These are phyloP conservation scores for Peromyscus polionotus DNA, from an alignment of 2,113 vertebrate species.

Conservation along the genomic window DNA sequence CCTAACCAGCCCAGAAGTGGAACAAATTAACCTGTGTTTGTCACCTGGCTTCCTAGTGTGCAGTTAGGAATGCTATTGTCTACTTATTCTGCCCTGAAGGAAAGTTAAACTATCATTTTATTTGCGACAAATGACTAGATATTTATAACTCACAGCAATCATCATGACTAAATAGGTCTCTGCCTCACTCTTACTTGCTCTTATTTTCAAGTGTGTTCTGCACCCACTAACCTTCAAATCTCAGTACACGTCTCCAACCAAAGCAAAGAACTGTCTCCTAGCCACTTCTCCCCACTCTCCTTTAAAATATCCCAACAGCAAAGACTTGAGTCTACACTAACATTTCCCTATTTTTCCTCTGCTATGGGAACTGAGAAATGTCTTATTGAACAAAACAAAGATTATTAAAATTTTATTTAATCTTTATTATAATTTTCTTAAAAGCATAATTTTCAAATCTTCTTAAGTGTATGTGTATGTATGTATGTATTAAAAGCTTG, in stretches of 20 bases:
- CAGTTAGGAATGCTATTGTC: slow-evolving; percentile 7
- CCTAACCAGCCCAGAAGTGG: background rate
- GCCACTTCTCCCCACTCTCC: background rate
- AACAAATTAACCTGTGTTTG: background rate
- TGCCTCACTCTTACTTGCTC: background rate
- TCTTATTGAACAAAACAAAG: background rate
- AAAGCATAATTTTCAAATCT: background rate
- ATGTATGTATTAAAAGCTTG: slow-evolving; percentile 25
- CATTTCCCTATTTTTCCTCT: background rate
- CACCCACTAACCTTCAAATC: background rate
- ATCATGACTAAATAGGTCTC: background rate
- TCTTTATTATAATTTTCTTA: background rate
- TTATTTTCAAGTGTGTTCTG: background rate
- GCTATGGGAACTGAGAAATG: background rate
- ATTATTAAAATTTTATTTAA: background rate
- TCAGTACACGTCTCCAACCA: background rate
- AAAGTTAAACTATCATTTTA: background rate
- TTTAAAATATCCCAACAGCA: background rate
- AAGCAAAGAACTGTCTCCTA: background rate
- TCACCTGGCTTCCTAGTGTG: background rate
- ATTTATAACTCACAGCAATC: background rate
- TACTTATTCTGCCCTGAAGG: background rate
- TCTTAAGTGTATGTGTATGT: background rate
- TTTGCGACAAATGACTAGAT: background rate
- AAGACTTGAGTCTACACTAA: background rate